Evolutionary conservation across 2,797 vertebrate species (phyloP), one percentile per base, ranked within the genome.

Genomic region (Bryconaethiops microstoma): DNA sequence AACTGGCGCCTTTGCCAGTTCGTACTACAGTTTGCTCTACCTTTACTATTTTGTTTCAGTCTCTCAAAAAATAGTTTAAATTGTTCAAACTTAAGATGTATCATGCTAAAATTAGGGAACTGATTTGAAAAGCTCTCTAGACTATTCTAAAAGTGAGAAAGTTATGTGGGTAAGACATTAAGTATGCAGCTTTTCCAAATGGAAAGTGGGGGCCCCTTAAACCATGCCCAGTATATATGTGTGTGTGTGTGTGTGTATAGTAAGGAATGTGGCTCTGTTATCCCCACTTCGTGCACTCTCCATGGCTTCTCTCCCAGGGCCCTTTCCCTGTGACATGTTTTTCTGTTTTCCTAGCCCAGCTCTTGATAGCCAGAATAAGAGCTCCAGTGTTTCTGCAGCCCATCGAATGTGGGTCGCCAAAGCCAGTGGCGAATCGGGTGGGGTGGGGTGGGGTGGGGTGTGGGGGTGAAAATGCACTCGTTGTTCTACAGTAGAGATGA

Each of bases 181-280:
- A 83, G 82, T 81, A 87, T 45, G 70, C 86, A 73, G 80, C 64
- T 83, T 84, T 85, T 86, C 76, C 59, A 63, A 77, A 76, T 35
- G 3, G 71, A 89, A 86, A 72, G 45, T 40, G 70, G 79, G 75
- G 83, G 82, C 83, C 50, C 79, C 76, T 82, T 71, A 60, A 52
- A 67, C 55, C 74, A 75, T 81, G 89, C 85, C 88, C 84, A 80
- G 74, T 76, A 23, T 83, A 17, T 25, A 88, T 89, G 85, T 88
- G 25, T 77, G 52, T 71, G 25, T 39, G 88, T 90, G 86, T 88
- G 39, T 77, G 45, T 67, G 25, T 25, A 87, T 89, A 82, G 86
- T 90, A 85, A 90, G 90, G 92, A 92, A 93, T 92, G 90, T 64
- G 88, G 78, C 89, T 90, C 86, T 83, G 84, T 91, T 85, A 86